Conservation (phyloP, 1,140 invertebrate species). For the Protaetia brevitarsis region DNA sequence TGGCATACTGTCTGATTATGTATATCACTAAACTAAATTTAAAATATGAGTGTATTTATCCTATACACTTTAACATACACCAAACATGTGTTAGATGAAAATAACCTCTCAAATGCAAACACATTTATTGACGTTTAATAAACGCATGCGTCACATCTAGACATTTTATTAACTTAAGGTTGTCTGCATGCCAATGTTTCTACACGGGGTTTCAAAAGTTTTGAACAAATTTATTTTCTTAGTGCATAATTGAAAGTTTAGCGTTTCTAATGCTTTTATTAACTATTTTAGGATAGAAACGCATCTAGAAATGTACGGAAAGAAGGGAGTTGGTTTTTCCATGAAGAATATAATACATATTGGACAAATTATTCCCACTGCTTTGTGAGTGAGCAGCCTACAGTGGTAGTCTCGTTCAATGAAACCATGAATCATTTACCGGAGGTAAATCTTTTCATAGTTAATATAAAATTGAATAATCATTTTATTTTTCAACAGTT, state of each 20-base stretch:
- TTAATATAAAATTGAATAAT: neutral
- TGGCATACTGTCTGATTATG: constrained; percentile 62
- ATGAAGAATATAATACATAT: constrained; percentile 26
- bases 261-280: neutral
- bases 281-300: constrained; percentile 23
- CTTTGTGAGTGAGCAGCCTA: constrained; percentile 31
- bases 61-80: neutral
- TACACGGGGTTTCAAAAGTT: neutral
- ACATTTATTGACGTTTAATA: neutral
- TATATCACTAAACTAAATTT: neutral
- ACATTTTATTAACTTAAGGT: neutral
- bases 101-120: neutral
- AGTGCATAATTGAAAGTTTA: neutral
- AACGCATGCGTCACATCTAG: neutral
- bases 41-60: no score
- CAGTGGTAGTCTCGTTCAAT: constrained; percentile 26
- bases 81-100: neutral
- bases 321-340: constrained; percentile 44
- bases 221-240: no score
- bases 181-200: neutral
- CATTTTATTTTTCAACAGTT: constrained; percentile 47
- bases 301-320: constrained; percentile 42
- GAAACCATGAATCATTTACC: constrained; percentile 21
- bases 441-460: constrained; percentile 22
- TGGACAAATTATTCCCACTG: constrained; percentile 49